phyloP scores from a whole-genome alignment of 2,888 invertebrate genomes.

The Mermis nigrescens region DNA sequence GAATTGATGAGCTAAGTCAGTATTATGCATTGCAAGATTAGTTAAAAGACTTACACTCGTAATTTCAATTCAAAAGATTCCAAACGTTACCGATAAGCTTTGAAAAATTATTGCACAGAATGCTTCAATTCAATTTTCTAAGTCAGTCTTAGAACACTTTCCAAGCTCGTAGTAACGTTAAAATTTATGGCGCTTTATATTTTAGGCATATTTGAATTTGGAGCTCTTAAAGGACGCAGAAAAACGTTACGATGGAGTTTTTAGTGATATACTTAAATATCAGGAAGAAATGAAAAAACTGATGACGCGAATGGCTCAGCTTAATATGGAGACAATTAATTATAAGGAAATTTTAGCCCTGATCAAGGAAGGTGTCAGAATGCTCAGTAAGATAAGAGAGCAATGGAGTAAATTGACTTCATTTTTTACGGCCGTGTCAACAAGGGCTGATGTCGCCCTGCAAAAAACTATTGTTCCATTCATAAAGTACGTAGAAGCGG shows the following conservation, averaged over 20 bases:
- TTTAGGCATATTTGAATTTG: neutral
- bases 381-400: constrained; percentile 3
- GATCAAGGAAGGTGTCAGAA: constrained; percentile 3
- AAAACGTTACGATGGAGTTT: neutral
- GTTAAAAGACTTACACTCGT: too few species aligned
- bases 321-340: constrained; percentile 1
- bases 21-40: too few species aligned
- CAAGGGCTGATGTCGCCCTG: constrained; percentile 8
- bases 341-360: constrained; percentile 7
- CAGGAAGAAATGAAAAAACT: neutral
- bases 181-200: too few species aligned
- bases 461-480: constrained; percentile 2
- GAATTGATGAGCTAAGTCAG: too few species aligned
- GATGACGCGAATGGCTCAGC: neutral
- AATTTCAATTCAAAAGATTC: too few species aligned
- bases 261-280: neutral
- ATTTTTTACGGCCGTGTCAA: constrained; percentile 3
- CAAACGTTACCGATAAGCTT: too few species aligned
- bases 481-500: neutral
- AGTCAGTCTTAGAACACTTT: too few species aligned
- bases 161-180: too few species aligned
- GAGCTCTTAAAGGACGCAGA: neutral
- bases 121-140: too few species aligned
- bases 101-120: too few species aligned
- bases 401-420: constrained; percentile 7